Percentiles rank a stretch among this genome's conserved stretches.
phyloP scores from a whole-genome alignment of 2,888 invertebrate species.

The Pammene fasciana region DNA sequence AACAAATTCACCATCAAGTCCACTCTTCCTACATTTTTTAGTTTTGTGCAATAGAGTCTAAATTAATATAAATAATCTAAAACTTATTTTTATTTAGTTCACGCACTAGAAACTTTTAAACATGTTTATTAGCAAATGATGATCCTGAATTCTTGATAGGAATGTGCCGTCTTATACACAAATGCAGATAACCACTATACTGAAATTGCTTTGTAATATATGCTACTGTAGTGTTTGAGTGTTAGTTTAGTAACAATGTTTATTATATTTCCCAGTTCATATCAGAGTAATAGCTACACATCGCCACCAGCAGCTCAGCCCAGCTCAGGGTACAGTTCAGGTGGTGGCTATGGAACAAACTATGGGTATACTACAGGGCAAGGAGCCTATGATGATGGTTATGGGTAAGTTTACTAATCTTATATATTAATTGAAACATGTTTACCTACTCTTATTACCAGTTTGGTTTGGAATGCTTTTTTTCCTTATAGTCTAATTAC shows the following conservation, averaged over 20 bases:
- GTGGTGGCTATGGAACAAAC: constrained; percentile 61
- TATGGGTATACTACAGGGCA: constrained; percentile 75
- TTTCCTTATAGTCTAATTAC: too few species aligned
- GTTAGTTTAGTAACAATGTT: constrained; percentile 11
- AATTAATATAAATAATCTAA: not conserved
- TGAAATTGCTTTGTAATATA: constrained; percentile 11
- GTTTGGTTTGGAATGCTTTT: too few species aligned
- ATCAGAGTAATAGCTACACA: constrained; percentile 68
- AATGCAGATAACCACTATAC: constrained; percentile 64
- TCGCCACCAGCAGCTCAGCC: constrained; percentile 63
- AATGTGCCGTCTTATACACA: constrained; percentile 83
- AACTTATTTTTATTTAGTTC: too few species aligned
- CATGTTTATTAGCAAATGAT: constrained; percentile 56
- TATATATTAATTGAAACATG: too few species aligned
- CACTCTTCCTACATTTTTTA: not conserved
- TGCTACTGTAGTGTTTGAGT: not conserved
- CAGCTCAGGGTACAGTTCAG: constrained; percentile 64
- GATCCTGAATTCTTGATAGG: constrained; percentile 78
- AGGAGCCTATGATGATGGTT: constrained; percentile 70
- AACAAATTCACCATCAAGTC: not conserved
- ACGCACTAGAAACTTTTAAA: too few species aligned
- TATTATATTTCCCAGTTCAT: constrained; percentile 59
- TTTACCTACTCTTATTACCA: too few species aligned
- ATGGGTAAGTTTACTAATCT: constrained; percentile 59
- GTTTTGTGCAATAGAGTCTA: not conserved